phyloP scores from a whole-genome alignment of 2,888 invertebrate species.

The Drosophila ezoana region DNA sequence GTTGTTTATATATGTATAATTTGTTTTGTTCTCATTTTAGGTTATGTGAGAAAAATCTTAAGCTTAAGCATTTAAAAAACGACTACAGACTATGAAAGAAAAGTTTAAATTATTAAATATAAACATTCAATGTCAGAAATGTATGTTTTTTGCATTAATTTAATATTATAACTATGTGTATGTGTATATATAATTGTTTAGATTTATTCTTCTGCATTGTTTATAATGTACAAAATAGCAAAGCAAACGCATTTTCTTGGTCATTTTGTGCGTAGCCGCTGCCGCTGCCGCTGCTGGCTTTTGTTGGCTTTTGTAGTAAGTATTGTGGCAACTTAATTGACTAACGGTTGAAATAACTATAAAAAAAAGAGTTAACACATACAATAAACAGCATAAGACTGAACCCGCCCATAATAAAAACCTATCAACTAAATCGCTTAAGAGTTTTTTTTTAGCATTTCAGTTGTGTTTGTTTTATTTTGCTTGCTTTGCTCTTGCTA shows the following conservation, averaged over 20 bases:
- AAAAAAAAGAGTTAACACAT: slow-evolving; percentile 47
- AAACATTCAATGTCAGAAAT: slow-evolving; percentile 71
- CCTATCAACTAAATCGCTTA: slow-evolving; percentile 47
- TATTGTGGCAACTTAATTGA: slow-evolving; percentile 79
- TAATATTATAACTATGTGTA: slow-evolving; percentile 45
- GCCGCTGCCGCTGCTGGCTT: slow-evolving; percentile 31
- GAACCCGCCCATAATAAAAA: slow-evolving; percentile 24
- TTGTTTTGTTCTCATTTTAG: slow-evolving; percentile 40
- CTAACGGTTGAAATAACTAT: slow-evolving; percentile 68
- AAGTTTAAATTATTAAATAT: slow-evolving; percentile 62
- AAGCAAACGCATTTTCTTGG: slow-evolving; percentile 34
- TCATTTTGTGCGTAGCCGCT: slow-evolving; percentile 23
- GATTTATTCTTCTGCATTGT: slow-evolving; percentile 28
- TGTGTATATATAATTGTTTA: slow-evolving; percentile 31
- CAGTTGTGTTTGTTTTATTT: slow-evolving; percentile 25
- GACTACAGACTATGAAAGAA: slow-evolving; percentile 69
- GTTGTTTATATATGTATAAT: slow-evolving; percentile 27
- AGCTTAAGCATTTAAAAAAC: slow-evolving; percentile 79
- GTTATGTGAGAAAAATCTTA: slow-evolving; percentile 68
- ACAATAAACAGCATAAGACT: slow-evolving; percentile 34
- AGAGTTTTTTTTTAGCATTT: slow-evolving; percentile 39
- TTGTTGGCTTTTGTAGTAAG: slow-evolving; percentile 54
- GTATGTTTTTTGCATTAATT: slow-evolving; percentile 48
- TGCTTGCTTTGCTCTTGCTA: slow-evolving; percentile 16
- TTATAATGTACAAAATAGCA: slow-evolving; percentile 63